phyloP scores from a whole-genome alignment of 2,888 invertebrate genomes.

The Papilio protenor region DNA sequence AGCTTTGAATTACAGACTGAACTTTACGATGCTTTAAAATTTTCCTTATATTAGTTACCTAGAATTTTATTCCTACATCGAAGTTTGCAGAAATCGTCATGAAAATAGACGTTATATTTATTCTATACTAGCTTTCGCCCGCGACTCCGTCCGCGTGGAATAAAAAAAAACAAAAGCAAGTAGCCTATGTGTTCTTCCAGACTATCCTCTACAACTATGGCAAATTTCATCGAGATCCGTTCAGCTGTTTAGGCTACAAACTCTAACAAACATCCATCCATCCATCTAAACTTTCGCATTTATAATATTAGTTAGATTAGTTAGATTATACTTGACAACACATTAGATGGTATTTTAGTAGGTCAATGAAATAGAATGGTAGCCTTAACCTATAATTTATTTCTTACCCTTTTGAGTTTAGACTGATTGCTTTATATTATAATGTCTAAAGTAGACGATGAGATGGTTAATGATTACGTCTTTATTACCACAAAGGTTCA shows the following conservation, averaged over 20 bases:
- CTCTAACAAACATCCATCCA: no score
- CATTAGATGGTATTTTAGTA: constrained; percentile 5
- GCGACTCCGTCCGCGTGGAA: no score
- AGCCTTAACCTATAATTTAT: constrained; percentile 16
- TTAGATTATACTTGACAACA: constrained; percentile 6
- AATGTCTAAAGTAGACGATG: background rate
- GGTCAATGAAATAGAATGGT: constrained; percentile 17
- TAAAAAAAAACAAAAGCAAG: no score
- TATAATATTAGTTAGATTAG: no score
- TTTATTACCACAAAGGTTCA: background rate
- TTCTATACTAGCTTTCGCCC: no score
- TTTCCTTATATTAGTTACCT: no score
- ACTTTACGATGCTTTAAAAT: no score
- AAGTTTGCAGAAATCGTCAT: background rate
- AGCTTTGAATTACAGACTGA: background rate
- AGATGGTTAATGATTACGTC: background rate
- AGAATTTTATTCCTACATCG: background rate
- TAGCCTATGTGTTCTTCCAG: no score
- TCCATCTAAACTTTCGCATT: no score
- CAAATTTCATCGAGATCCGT: no score
- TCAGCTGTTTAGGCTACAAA: no score
- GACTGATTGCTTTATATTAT: background rate
- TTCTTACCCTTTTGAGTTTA: background rate
- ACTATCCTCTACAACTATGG: no score
- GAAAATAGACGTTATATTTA: background rate